Evolutionary conservation across 1,140 invertebrate species (phyloP).

Genomic region (Heliothis virescens): DNA sequence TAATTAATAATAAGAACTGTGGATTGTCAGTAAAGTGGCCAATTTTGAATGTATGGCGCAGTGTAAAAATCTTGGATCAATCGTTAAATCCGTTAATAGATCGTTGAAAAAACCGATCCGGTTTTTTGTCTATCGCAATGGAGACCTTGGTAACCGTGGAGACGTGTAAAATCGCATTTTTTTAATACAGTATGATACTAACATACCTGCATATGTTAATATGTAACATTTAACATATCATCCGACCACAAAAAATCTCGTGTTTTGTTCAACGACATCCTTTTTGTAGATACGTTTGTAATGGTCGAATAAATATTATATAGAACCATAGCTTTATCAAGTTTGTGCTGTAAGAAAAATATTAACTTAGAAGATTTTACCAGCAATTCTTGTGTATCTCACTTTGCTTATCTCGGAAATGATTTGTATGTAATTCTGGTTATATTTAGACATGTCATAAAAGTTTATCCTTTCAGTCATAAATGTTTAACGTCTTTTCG

Average conservation of each 20-base stretch:
- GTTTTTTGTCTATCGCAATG: slow-evolving; percentile 9
- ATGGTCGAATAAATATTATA: background rate
- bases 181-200: slow-evolving; percentile 1
- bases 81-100: slow-evolving; percentile 1
- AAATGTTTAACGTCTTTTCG: no score
- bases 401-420: no score
- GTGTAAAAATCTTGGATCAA: background rate
- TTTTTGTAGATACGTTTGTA: slow-evolving; percentile 6
- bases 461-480: no score
- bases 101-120: background rate
- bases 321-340: no score
- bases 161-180: slow-evolving; percentile 15
- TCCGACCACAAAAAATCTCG: background rate
- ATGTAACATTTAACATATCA: slow-evolving; percentile 3
- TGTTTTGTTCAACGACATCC: slow-evolving; percentile 11
- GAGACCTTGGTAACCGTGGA: slow-evolving; percentile 9
- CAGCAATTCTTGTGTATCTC: no score
- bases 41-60: background rate
- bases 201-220: slow-evolving; percentile 16
- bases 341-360: no score
- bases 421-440: no score
- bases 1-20: background rate
- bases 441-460: no score
- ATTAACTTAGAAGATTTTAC: no score
- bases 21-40: background rate